Conservation (phyloP, 2,888 invertebrate genomes). For the Agonopterix alstromeriana region DNA sequence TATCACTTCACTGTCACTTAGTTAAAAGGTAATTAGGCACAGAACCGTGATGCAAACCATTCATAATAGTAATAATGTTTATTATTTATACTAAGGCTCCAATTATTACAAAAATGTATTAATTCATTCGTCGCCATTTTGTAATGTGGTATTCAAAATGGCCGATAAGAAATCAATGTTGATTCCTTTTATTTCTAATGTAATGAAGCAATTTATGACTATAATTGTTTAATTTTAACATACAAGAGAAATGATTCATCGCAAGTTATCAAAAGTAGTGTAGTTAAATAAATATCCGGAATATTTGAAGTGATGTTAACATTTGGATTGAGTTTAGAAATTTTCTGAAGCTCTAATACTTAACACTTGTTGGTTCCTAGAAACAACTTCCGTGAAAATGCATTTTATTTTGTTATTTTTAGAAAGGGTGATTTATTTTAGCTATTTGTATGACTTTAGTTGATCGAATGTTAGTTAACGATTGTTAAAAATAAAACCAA, state of each 20-base stretch:
- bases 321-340: constrained; percentile 11
- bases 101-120: too few species aligned
- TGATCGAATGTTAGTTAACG: constrained; percentile 28
- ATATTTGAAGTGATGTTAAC: neutral
- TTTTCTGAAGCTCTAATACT: constrained; percentile 8
- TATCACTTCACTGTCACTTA: constrained; percentile 8
- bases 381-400: constrained; percentile 12
- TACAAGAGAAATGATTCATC: constrained; percentile 13
- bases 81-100: too few species aligned
- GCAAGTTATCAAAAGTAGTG: constrained; percentile 9
- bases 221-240: too few species aligned
- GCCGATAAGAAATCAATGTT: too few species aligned
- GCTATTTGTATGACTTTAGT: constrained; percentile 24
- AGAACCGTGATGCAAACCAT: too few species aligned
- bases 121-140: too few species aligned
- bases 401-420: constrained; percentile 31
- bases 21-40: too few species aligned
- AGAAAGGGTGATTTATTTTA: constrained; percentile 34
- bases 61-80: too few species aligned
- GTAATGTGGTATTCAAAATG: too few species aligned
- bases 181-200: too few species aligned
- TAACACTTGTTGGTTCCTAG: neutral
- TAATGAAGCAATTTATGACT: too few species aligned
- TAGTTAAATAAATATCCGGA: neutral
- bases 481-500: constrained; percentile 49